Evolutionary conservation across 2,113 vertebrate genomes (phyloP), one percentile per base, ranked within the genome.

Genomic region (Notiomystis cincta): DNA sequence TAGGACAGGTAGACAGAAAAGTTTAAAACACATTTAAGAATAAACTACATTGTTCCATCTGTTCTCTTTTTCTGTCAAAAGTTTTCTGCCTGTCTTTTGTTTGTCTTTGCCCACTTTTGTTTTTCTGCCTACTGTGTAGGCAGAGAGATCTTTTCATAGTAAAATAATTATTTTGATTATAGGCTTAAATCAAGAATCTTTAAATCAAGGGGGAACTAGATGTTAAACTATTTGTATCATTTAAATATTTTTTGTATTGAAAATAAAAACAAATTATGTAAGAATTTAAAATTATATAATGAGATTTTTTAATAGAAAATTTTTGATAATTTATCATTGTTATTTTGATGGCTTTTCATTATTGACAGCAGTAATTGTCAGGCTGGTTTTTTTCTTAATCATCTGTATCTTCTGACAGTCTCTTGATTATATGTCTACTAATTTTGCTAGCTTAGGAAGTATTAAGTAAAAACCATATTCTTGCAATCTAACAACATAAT

Each of bases 101-200:
- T 97, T 88, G 83, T 83, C 69, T 57, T 80, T 66, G 38, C 35
- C 80, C 9, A 44, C 21, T 93, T 73, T 58, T 95, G 45, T 51
- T 91, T 94, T 89, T 78, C 73, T 95, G 54, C 60, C 30, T 58
- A 64, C 57, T 71, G 3, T 86, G 37, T 95, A 86, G 76, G 42
- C 57, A 82, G 67, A 88, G 53, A 77, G 38, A 53, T 93, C 57
- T 90, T 96, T 91, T 92, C 42, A 31, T 93, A 50, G 25, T 61
- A 96, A 97, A 95, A 90, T 82, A 88, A 69, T 93, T 79, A 8
- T 75, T 92, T 87, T 95, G 92, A 95, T 96, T 96, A 81, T 53
- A 97, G 75, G 51, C 73, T 96, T 94, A 33, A 91, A 87, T 87
- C 65, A 92, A 85, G 40, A 56, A 80, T 79, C 58, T 96, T 53